Evolutionary conservation across 1,140 invertebrate species (phyloP), one percentile per base, ranked within the genome.

Genomic region (Ooceraea biroi): DNA sequence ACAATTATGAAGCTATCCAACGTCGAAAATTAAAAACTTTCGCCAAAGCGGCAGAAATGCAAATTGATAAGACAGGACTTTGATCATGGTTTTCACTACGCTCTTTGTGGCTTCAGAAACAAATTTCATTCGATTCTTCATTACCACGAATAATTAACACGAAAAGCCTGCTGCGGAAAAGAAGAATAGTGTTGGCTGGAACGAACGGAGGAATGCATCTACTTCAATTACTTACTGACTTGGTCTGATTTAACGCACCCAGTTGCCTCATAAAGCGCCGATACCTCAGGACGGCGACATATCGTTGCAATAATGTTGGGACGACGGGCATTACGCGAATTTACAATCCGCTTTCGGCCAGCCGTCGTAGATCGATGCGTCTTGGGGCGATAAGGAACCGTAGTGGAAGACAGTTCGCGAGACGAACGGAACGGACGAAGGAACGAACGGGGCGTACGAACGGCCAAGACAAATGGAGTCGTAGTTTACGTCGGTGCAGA

Each of bases 401-500:
- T 27, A 22, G 50, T 7, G 22, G 36, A 72, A 74, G 58, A 68
- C 48, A 57, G 50, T 57, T 65, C 14, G 36, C 10, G 65, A 78
- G 41, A 66, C 44, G 14, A 55, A 57, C 27, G 27, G 17, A 71
- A 10, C 22, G 44, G 52, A 8, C 1, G 46, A 44, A 83, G 61
- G 19, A 55, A 60, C n/a, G 19, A 30, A 61, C 22, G 46, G 44
- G 8, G 10, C 30, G 36, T 48, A 48, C n/a, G 30, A 69, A 41
- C 50, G 19, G 48, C 50, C 48, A 73, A 82, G 52, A 65, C 63
- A 61, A 72, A 57, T 27, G 65, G 84, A 61, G 57, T 61, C 55
- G 36, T 83, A 74, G 44, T 65, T 77, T 85, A 84, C 60, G 82
- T 66, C 61, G 27, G 22, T 58, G 68, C 25, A 69, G 68, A 87